Conservation (phyloP, 2,113 vertebrate species). For the Xyrauchen texanus region DNA sequence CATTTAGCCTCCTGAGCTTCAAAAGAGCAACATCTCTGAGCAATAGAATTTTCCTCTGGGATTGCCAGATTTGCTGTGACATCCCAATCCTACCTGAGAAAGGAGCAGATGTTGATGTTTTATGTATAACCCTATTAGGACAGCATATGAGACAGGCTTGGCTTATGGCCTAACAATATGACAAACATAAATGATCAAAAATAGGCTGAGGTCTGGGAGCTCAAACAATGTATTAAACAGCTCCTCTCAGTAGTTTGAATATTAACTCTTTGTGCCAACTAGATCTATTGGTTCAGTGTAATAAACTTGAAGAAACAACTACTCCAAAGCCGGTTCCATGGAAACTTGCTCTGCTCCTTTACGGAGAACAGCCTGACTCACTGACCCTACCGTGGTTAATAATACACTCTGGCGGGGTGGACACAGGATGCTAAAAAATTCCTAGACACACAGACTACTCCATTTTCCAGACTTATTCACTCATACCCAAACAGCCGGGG, state of each 20-base stretch:
- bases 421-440: slow-evolving; percentile 36
- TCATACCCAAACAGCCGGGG: slow-evolving; percentile 32
- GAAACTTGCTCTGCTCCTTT: too few species aligned
- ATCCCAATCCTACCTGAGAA: slow-evolving; percentile 16
- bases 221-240: not conserved
- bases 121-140: slow-evolving; percentile 51
- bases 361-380: slow-evolving; percentile 48
- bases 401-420: slow-evolving; percentile 34
- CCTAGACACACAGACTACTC: slow-evolving; percentile 39
- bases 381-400: slow-evolving; percentile 51
- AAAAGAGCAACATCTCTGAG: too few species aligned
- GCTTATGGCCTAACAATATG: slow-evolving; percentile 29
- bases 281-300: not conserved
- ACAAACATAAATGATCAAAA: slow-evolving; percentile 30
- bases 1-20: too few species aligned
- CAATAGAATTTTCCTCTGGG: not conserved
- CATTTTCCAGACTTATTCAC: slow-evolving; percentile 43
- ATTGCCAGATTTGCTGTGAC: slow-evolving; percentile 21
- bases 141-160: slow-evolving; percentile 29
- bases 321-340: too few species aligned
- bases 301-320: not conserved
- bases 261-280: slow-evolving; percentile 15
- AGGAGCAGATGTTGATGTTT: slow-evolving; percentile 52
- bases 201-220: not conserved
- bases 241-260: slow-evolving; percentile 1